A percentile compares a stretch with the other conserved stretches of the same genome.
Evolutionary conservation across 1,140 invertebrate species (phyloP).

Genomic region (Zaprionus davidi): DNA sequence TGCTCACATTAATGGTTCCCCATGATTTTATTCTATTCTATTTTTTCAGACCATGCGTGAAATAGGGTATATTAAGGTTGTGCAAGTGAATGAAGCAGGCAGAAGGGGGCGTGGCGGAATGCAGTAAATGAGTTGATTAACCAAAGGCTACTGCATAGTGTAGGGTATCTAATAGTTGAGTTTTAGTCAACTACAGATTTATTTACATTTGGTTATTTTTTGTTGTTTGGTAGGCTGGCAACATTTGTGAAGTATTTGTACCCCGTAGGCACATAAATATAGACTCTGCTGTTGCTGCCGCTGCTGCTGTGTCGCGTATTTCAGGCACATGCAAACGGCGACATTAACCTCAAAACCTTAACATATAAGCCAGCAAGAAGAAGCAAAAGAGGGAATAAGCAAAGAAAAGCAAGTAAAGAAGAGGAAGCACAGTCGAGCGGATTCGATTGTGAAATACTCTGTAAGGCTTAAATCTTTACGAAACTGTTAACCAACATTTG

Average conservation of each 20-base stretch:
- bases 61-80: neutral
- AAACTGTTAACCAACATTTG: neutral
- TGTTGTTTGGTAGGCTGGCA: slow-evolving; percentile 26
- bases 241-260: slow-evolving; percentile 51
- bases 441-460: neutral
- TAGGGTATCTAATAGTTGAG: neutral
- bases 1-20: slow-evolving; percentile 46
- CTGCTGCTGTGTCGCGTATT: slow-evolving; percentile 12
- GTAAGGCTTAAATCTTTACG: neutral
- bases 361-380: slow-evolving; percentile 44
- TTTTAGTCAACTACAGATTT: neutral
- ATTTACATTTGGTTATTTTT: slow-evolving; percentile 4
- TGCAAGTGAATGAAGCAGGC: neutral
- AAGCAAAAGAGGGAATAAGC: neutral
- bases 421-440: neutral
- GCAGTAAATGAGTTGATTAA: neutral
- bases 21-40: slow-evolving; percentile 7
- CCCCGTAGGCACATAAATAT: slow-evolving; percentile 49
- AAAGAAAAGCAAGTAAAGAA: slow-evolving; percentile 23
- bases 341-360: slow-evolving; percentile 73
- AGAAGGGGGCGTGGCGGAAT: neutral
- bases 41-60: slow-evolving; percentile 6
- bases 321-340: slow-evolving; percentile 65
- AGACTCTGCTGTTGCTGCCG: slow-evolving; percentile 10
- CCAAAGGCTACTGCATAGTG: neutral